Evolutionary conservation across 2,888 invertebrate genomes (phyloP).

Genomic region (Omphaloscelis lunosa): DNA sequence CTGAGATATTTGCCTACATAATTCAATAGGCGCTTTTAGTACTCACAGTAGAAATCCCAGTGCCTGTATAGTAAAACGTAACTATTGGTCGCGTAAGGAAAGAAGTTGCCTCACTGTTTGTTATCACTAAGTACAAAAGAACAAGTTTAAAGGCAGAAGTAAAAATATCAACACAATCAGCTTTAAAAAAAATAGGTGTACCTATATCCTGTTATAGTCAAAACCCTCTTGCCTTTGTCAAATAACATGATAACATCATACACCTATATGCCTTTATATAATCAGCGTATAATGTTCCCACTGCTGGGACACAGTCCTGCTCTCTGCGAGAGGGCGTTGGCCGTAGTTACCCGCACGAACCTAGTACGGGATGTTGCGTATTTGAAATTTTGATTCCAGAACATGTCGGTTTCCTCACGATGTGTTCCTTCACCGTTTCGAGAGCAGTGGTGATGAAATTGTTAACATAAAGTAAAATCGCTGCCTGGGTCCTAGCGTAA

Average conservation of each 20-base stretch:
- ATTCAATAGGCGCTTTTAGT: not conserved
- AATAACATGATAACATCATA: not conserved
- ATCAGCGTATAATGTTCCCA: not conserved
- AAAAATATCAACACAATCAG: not conserved
- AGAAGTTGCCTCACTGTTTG: not conserved
- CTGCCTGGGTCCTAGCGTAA: not conserved
- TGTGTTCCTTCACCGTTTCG: not conserved
- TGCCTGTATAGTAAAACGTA: slow-evolving; percentile 6
- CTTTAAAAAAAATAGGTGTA: no score
- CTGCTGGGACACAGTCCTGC: no score
- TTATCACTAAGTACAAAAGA: not conserved
- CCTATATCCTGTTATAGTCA: no score
- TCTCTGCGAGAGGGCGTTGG: not conserved
- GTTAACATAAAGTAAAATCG: not conserved
- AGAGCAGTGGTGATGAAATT: no score
- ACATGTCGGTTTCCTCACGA: not conserved
- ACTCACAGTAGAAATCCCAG: not conserved
- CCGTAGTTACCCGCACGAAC: not conserved
- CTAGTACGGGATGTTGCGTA: not conserved
- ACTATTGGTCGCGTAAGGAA: not conserved
- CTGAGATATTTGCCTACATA: not conserved
- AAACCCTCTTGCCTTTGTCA: no score
- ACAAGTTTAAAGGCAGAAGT: not conserved
- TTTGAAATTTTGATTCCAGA: not conserved
- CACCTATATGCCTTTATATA: not conserved